phyloP scores from a whole-genome alignment of 2,113 vertebrate species.

The Bubo blakistoni region DNA sequence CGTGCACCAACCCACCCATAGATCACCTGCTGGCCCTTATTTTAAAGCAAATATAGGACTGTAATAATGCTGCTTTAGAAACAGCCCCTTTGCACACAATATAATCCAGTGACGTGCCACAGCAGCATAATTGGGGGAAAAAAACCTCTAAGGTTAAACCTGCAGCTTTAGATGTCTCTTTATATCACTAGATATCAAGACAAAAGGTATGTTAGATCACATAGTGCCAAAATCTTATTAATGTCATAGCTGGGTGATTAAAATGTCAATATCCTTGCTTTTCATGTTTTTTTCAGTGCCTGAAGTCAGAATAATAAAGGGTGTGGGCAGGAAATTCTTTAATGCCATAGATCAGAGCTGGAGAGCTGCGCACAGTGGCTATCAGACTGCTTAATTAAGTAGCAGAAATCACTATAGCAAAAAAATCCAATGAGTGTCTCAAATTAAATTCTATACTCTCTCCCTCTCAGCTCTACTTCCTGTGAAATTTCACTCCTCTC shows the following conservation, averaged over 20 bases:
- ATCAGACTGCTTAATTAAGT: constrained; percentile 29
- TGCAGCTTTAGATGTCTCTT: neutral
- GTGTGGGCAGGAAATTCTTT: constrained; percentile 23
- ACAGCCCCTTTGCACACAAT: neutral
- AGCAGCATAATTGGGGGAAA: neutral
- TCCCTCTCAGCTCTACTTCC: neutral
- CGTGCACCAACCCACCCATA: neutral
- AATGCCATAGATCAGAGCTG: neutral
- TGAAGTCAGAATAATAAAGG: constrained; percentile 2
- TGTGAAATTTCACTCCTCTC: neutral
- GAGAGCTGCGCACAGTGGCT: neutral
- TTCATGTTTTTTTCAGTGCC: neutral
- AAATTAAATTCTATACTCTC: neutral
- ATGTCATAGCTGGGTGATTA: constrained; percentile 8
- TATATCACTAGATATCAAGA: neutral
- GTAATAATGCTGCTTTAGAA: neutral
- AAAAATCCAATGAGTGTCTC: neutral
- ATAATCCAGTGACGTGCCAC: neutral
- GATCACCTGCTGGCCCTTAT: neutral
- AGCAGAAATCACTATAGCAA: neutral
- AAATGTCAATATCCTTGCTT: constrained; percentile 29
- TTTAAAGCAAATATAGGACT: neutral
- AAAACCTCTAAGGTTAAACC: neutral
- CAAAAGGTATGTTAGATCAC: neutral
- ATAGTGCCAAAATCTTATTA: constrained; percentile 19